Evolutionary conservation across 1,140 invertebrate species (phyloP), one percentile per base, ranked within the genome.

Genomic region (Drosophila melanogaster): DNA sequence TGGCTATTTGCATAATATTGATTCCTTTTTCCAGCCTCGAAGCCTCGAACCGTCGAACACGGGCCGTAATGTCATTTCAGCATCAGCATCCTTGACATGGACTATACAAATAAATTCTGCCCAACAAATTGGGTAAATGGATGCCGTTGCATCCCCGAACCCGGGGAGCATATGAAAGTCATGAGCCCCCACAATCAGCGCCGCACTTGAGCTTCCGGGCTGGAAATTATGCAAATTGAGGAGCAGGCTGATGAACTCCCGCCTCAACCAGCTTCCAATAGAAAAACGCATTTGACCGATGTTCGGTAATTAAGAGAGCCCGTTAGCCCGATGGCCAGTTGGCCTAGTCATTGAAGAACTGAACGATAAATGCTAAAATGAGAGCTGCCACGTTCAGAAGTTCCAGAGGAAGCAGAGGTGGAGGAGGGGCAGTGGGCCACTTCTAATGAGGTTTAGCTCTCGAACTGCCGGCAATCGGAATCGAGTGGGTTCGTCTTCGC

Each of bases 1-100:
- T 69, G 33, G 37, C 47, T 37, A 89, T 89, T 89, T 89, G 85
- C 84, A 89, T 89, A 89, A 85, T 77, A 85, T 75, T 86, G 67
- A 86, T 86, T 86, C 72, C 61, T 61, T 77, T 69, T 66, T 11
- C 35, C 47, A 62, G 43, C 58, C 38, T 74, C 50, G 19, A 15
- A 49, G 54, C 19, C 54, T 11, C 15, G 3, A 43, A 19, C 41
- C 7, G 19, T 67, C 60, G 22, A 55, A 56, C 47, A 54, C 17
- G 66, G 58, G 35, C 46, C 67, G 64, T 72, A 73, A 77, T 81
- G 57, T 62, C 56, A 60, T 51, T 60, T 49, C 22, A 38, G 11
- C 65, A 44, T 61, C 38, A 56, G 46, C 64, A 59, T 64, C 70
- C 70, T 51, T 50, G 62, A 33, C 56, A 65, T 70, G 56, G 44